Conservation (phyloP, 2,797 vertebrate genomes). For the Harpagifer antarcticus region DNA sequence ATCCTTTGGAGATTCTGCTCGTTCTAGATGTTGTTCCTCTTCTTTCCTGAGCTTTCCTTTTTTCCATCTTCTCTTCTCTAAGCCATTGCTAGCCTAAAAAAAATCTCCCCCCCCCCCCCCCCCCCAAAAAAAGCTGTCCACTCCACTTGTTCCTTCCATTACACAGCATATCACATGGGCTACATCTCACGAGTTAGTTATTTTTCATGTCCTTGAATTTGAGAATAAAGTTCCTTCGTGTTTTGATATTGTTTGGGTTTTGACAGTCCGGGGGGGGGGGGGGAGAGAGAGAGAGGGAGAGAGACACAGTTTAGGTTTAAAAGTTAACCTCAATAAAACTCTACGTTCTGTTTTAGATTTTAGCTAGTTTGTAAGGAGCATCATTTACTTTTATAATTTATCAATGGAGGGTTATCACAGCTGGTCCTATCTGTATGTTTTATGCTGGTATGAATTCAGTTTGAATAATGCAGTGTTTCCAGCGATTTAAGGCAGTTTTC, state of each 20-base stretch:
- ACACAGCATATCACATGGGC: conserved; percentile 45
- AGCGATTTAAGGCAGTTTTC: conserved; percentile 46
- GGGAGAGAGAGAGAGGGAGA: too few relatives aligned
- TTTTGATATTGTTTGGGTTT: conserved; percentile 26
- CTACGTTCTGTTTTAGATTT: conserved; percentile 56
- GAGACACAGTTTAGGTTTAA: conserved; percentile 46
- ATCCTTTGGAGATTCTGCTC: conserved; percentile 35
- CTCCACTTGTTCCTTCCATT: conserved; percentile 20
- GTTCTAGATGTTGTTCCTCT: conserved; percentile 32
- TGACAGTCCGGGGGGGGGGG: conserved; percentile 24
- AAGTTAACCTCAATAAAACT: conserved; percentile 57
- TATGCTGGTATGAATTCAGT: conserved; percentile 42
- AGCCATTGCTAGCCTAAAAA: conserved; percentile 41
- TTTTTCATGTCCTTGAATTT: conserved; percentile 47
- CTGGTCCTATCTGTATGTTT: conserved; percentile 67
- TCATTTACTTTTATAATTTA: conserved; percentile 49
- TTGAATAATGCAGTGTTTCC: conserved; percentile 54
- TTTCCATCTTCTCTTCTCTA: conserved; percentile 21
- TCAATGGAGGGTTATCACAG: conserved; percentile 48
- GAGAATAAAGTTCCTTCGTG: conserved; percentile 29
- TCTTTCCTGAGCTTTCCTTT: conserved; percentile 26
- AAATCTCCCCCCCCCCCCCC: conserved; percentile 14
- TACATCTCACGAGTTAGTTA: conserved; percentile 37
- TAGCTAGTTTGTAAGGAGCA: conserved; percentile 55
- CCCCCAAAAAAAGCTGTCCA: conserved; percentile 17